Percentiles rank a stretch among this genome's conserved stretches.
These are phyloP conservation scores for Melanotaenia trifasciata DNA, from an alignment of 2,797 vertebrate species.

Conservation along the genomic window DNA sequence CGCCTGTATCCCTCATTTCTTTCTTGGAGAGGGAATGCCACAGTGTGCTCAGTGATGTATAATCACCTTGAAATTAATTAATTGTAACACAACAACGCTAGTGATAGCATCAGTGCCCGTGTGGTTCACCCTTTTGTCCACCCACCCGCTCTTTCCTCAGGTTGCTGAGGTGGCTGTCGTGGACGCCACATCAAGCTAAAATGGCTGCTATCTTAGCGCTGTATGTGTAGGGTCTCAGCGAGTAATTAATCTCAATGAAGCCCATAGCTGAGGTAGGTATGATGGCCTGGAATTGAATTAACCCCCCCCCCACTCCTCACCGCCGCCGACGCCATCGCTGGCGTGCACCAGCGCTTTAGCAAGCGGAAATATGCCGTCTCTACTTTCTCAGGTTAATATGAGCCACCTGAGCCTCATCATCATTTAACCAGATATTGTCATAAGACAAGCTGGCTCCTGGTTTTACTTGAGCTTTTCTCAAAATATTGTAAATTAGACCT, in stretches of 20 bases:
- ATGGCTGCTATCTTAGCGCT: slow-evolving; percentile 86
- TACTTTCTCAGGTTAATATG: slow-evolving; percentile 95
- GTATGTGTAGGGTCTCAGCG: slow-evolving; percentile 82
- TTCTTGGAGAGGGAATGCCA: slow-evolving; percentile 38
- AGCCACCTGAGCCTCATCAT: slow-evolving; percentile 95
- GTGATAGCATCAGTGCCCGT: slow-evolving; percentile 78
- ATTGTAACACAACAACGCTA: slow-evolving; percentile 79
- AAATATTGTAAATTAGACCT: slow-evolving; percentile 58
- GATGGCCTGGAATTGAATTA: slow-evolving; percentile 97
- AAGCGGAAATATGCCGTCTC: slow-evolving; percentile 84
- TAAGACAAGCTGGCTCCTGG: slow-evolving; percentile 43
- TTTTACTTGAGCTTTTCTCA: slow-evolving; percentile 42
- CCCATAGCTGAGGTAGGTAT: slow-evolving; percentile 91
- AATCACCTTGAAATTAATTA: slow-evolving; percentile 88
- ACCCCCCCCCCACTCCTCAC: slow-evolving; percentile 67
- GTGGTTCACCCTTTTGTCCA: slow-evolving; percentile 71
- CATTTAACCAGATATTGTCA: slow-evolving; percentile 76
- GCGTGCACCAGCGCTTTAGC: slow-evolving; percentile 67
- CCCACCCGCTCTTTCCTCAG: slow-evolving; percentile 68
- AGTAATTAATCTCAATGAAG: slow-evolving; percentile 99
- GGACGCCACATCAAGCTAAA: slow-evolving; percentile 83
- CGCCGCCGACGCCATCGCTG: slow-evolving; percentile 18
- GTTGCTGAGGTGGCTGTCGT: slow-evolving; percentile 84
- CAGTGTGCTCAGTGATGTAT: slow-evolving; percentile 75
- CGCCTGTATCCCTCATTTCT: slow-evolving; percentile 38